These are phyloP conservation scores for Tethea ocularis DNA, from an alignment of 2,888 invertebrate genomes.

Conservation along the genomic window DNA sequence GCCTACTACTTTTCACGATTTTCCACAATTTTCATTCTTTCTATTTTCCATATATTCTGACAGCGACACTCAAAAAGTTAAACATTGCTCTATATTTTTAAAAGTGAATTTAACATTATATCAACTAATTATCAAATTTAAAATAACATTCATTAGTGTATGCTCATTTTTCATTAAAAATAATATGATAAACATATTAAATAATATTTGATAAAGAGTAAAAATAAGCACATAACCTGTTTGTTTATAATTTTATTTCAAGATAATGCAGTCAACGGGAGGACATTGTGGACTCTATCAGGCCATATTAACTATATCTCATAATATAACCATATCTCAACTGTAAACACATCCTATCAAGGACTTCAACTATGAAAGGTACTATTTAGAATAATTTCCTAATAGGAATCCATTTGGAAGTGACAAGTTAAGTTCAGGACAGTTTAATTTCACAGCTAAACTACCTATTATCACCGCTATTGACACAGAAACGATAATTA, in stretches of 20 bases:
- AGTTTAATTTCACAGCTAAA: background rate
- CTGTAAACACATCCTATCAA: background rate
- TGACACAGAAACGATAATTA: conserved; percentile 39
- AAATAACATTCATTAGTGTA: no score
- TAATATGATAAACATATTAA: background rate
- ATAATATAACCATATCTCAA: background rate
- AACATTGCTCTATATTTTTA: no score
- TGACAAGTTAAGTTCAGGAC: background rate
- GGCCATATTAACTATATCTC: background rate
- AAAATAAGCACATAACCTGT: background rate
- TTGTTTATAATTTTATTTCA: background rate
- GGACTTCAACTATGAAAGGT: background rate
- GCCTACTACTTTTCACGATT: no score
- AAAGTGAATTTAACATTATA: no score
- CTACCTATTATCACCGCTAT: conserved; percentile 29
- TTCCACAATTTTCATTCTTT: no score
- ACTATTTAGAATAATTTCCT: background rate
- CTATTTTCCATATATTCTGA: no score
- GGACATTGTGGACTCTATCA: background rate
- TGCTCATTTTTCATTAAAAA: no score
- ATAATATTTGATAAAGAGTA: background rate
- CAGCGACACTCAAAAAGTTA: no score
- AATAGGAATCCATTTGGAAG: background rate
- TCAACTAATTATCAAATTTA: no score
- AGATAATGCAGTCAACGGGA: background rate